phyloP scores from a whole-genome alignment of 2,797 vertebrate genomes.

The Corythornis leucogaster region DNA sequence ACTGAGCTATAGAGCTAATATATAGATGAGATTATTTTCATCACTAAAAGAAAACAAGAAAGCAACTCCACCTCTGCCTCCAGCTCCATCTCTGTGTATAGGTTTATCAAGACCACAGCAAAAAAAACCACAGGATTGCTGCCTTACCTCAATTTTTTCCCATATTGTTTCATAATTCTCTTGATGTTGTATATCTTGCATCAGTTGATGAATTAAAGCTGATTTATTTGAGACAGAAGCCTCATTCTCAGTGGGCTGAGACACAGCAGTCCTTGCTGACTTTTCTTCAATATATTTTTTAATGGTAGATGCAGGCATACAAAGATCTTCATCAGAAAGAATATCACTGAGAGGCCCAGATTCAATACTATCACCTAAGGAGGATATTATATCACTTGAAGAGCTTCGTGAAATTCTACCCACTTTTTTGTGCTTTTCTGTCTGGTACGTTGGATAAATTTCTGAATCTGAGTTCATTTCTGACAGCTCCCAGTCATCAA shows the following conservation, averaged over 20 bases:
- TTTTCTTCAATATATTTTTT: constrained; percentile 72
- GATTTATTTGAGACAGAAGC: constrained; percentile 71
- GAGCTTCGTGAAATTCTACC: constrained; percentile 87
- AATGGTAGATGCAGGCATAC: constrained; percentile 57
- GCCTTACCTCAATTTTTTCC: constrained; percentile 93
- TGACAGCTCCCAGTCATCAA: constrained; percentile 96
- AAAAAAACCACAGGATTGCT: not conserved
- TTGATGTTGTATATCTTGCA: constrained; percentile 90
- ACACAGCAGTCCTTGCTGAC: constrained; percentile 24
- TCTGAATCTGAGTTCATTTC: constrained; percentile 93
- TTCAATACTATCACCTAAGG: constrained; percentile 90
- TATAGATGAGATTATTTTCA: not conserved
- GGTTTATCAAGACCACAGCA: not conserved
- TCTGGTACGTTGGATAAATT: constrained; percentile 74
- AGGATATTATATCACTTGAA: constrained; percentile 90
- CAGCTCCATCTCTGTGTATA: not conserved
- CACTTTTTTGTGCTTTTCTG: constrained; percentile 76
- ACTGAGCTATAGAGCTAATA: not conserved
- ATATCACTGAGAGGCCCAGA: constrained; percentile 92
- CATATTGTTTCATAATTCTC: constrained; percentile 90
- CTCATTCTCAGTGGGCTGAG: constrained; percentile 62
- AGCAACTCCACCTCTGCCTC: not conserved
- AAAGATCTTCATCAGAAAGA: constrained; percentile 87
- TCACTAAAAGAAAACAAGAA: not conserved
- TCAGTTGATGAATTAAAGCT: constrained; percentile 86